Evolutionary conservation across 1,140 invertebrate genomes (phyloP).

Genomic region (Micrasema minimum): DNA sequence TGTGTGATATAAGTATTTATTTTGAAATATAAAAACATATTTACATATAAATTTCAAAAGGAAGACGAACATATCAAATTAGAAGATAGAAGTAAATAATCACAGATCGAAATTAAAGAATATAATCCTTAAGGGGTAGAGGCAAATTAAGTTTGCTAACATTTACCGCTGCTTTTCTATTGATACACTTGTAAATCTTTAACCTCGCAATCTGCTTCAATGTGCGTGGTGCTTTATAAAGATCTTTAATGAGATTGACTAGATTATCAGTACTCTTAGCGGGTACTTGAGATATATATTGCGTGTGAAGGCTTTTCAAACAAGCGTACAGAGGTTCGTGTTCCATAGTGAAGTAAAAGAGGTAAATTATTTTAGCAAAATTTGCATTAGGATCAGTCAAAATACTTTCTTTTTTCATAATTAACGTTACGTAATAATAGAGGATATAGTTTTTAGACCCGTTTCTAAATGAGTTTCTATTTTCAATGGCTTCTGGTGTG

Average conservation of each 20-base stretch:
- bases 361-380: slow-evolving; percentile 73
- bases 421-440: slow-evolving; percentile 76
- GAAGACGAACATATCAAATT: slow-evolving; percentile 15
- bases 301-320: slow-evolving; percentile 72
- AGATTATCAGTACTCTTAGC: slow-evolving; percentile 71
- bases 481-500: slow-evolving; percentile 41
- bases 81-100: slow-evolving; percentile 45
- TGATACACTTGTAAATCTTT: slow-evolving; percentile 72
- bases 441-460: slow-evolving; percentile 72
- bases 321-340: slow-evolving; percentile 73
- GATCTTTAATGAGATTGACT: slow-evolving; percentile 69
- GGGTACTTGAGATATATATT: slow-evolving; percentile 74
- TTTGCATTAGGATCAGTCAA: slow-evolving; percentile 72
- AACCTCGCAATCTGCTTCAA: slow-evolving; percentile 75
- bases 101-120: slow-evolving; percentile 75
- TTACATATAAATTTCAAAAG: slow-evolving; percentile 14
- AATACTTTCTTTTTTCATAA: slow-evolving; percentile 75
- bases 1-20: too few relatives aligned
- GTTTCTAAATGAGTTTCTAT: slow-evolving; percentile 70
- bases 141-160: slow-evolving; percentile 76
- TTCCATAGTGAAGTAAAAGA: slow-evolving; percentile 77
- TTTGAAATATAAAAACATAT: slow-evolving; percentile 5
- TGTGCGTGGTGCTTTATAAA: slow-evolving; percentile 72
- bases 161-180: slow-evolving; percentile 70
- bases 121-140: slow-evolving; percentile 74